phyloP scores from a whole-genome alignment of 2,888 invertebrate genomes.

The Tetragnatha montana region DNA sequence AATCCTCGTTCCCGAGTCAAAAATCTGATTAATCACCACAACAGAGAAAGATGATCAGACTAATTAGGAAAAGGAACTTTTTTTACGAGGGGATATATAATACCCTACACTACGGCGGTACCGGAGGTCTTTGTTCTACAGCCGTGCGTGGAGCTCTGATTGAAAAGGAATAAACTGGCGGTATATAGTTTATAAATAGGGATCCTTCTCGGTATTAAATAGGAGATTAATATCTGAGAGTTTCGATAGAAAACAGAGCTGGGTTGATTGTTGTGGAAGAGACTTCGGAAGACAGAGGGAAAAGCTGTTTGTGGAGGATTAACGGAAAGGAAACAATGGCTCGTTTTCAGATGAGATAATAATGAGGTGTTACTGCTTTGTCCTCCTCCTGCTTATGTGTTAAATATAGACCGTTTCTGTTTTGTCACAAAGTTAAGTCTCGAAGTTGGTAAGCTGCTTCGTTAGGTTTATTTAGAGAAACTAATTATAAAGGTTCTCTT shows the following conservation, averaged over 20 bases:
- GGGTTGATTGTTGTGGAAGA: not conserved
- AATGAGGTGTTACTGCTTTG: not conserved
- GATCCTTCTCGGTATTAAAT: not conserved
- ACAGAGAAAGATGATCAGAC: not conserved
- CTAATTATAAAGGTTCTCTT: no score
- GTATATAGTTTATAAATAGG: not conserved
- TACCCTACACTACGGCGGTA: not conserved
- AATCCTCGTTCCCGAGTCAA: not conserved
- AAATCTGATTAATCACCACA: not conserved
- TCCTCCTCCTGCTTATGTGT: no score
- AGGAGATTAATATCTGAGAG: not conserved
- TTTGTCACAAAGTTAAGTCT: no score
- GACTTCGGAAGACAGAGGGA: not conserved
- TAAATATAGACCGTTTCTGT: no score
- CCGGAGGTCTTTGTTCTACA: not conserved
- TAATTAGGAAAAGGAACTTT: not conserved
- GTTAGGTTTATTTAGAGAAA: no score
- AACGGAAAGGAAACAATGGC: not conserved
- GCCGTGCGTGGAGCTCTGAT: not conserved
- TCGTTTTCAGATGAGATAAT: not conserved
- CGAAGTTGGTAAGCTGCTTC: no score
- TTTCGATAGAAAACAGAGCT: not conserved
- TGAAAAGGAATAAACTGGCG: not conserved
- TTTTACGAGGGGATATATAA: not conserved
- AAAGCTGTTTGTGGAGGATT: not conserved